Conservation (phyloP, 2,797 vertebrate genomes). For the Potorous gilbertii region DNA sequence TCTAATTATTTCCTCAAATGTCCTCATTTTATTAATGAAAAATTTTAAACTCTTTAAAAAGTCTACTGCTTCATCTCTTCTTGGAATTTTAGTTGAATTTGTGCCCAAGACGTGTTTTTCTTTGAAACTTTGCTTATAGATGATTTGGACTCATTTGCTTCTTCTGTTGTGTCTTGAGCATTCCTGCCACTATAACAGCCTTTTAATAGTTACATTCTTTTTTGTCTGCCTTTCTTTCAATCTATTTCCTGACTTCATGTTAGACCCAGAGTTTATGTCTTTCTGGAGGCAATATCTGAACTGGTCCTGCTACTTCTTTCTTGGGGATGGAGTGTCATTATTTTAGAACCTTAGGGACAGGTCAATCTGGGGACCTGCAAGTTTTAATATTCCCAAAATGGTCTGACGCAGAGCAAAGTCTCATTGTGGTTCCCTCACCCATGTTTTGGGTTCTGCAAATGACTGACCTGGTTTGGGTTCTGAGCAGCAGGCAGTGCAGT, state of each 20-base stretch:
- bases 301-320: not conserved
- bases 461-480: not conserved
- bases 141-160: not conserved
- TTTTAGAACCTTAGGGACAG: not conserved
- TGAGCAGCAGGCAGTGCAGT: not conserved
- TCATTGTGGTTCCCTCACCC: not conserved
- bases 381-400: not conserved
- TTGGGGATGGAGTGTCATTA: not conserved
- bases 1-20: not conserved
- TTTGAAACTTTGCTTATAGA: not conserved
- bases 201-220: not conserved
- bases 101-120: not conserved
- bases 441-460: not conserved
- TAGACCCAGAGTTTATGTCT: not conserved
- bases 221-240: not conserved
- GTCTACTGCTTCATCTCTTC: not conserved
- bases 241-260: not conserved
- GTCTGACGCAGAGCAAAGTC: not conserved
- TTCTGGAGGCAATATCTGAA: not conserved
- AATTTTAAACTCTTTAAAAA: not conserved
- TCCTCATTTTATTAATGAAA: not conserved
- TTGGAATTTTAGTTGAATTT: not conserved
- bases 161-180: not conserved
- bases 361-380: not conserved
- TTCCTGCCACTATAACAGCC: not conserved